Base-by-base conservation (phyloP, 2,113 vertebrate genomes). In the Thalassoma bifasciatum region DNA sequence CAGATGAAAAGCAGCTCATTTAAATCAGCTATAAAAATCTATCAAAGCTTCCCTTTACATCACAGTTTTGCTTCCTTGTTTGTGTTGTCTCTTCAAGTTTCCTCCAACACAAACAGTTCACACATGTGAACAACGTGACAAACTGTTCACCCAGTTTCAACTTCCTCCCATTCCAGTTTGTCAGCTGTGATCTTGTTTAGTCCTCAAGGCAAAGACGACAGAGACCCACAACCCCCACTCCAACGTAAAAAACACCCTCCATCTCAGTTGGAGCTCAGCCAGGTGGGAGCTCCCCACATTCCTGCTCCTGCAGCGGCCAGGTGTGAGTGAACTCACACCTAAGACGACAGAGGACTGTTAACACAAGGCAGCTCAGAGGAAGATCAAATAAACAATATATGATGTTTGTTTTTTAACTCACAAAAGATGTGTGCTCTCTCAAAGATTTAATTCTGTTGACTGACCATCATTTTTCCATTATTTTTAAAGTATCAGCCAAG, bases 111-210 rank as follows among this genome's bases (percentile, higher is more conserved):
- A 2, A 16, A 46, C 13, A 13, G 11, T 65, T 23, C 11, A 38
- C 19, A 10, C 30, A 36, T 38, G 17, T 22, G n/a, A 59, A 12
- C 14, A 40, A 7, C 14, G 44, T 34, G 46, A 44, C 16, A 61
- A 46, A 24, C 38, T 13, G 42, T 21, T 63, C n/a, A 1, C 30
- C 12, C 62, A 17, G 19, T 65, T 65, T 30, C 24, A 16, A 56
- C 38, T 14, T 69, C 50, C 70, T 74, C 57, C 66, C 16, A n/a
- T 72, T 60, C 68, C 69, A 54, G 76, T 79, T 72, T 61, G 54
- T 61, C 62, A 47, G 68, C 68, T 66, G 61, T 17, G 60, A 77
- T 67, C 56, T 2, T 10, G 56, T 38, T 68, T 14, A 40, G 21
- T 30, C 66, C 51, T 54, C 17, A 19, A 54, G 65, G 74, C 66